Evolutionary conservation across 2,797 vertebrate genomes (phyloP), one percentile per base, ranked within the genome.

Genomic region (Odontamblyopus rebecca): DNA sequence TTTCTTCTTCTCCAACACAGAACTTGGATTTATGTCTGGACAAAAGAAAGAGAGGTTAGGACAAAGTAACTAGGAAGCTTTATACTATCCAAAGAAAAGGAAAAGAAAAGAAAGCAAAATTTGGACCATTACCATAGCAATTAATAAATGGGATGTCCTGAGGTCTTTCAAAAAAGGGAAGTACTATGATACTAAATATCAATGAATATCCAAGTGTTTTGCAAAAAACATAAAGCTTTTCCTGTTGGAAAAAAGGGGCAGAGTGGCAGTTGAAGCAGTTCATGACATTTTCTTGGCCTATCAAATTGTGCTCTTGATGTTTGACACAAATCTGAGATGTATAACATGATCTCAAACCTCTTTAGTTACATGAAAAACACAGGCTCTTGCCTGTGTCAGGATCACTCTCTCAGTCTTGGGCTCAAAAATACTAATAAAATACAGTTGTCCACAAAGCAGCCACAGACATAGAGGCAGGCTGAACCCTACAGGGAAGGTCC

Each of bases 371-470:
- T 54, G 23, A 71, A 72, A 68, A 57, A 29, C 23, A 51, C 50
- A 68, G 67, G 74, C 71, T 72, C 44, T 75, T 61, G 57, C 63
- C 61, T 74, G 66, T 67, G 77, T 69, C 30, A 23, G 44, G 53
- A 74, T 77, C 5, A 26, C 70, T 57, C 64, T 66, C 61, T 54
- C 68, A 65, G 48, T 70, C 68, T 29, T 51, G 23, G 69, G 69
- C 65, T 74, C 3, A 30, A 50, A 75, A 63, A 79, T 53, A 53
- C 35, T 23, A 74, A 81, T 73, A 26, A 74, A 73, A 81, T 56
- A 77, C 65, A 73, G 26, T 38, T 41, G 44, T 44, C 18, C 19
- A 50, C 50, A 74, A 57, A 4, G 70, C 15, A 69, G 69, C 56
- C 60, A 68, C 16, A 26, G 19, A 9, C 44, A 11, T 48, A 27